phyloP scores from a whole-genome alignment of 2,797 vertebrate species.

The Kryptolebias ocellatus region DNA sequence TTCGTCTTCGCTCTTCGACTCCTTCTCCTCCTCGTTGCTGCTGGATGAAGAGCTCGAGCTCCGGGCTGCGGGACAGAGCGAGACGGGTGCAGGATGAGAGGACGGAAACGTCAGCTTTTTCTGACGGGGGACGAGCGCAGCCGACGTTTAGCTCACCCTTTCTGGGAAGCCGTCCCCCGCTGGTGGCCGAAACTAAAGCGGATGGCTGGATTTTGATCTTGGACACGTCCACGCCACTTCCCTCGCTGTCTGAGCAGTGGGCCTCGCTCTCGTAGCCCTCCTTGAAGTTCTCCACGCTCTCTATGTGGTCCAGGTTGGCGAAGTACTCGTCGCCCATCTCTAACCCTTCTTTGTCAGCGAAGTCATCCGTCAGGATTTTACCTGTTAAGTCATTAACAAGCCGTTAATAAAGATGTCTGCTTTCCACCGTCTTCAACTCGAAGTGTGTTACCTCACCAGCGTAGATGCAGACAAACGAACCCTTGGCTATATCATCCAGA shows the following conservation, averaged over 20 bases:
- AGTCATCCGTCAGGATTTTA: conserved; percentile 97
- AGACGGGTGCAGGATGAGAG: too few relatives aligned
- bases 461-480: conserved; percentile 98
- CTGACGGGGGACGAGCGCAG: background rate
- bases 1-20: conserved; percentile 89
- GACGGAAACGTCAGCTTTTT: too few relatives aligned
- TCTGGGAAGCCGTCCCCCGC: conserved; percentile 48
- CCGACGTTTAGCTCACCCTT: conserved; percentile 48
- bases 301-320: conserved; percentile 97
- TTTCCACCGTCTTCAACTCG: background rate
- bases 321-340: conserved; percentile 99
- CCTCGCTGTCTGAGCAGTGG: conserved; percentile 92
- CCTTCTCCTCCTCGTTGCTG: conserved; percentile 87
- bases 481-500: conserved; percentile 95
- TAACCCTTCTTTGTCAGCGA: conserved; percentile 95
- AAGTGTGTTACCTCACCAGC: conserved; percentile 83
- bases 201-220: conserved; percentile 76
- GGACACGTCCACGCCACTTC: conserved; percentile 92
- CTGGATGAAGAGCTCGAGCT: conserved; percentile 76
- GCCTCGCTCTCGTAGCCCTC: conserved; percentile 98
- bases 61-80: conserved; percentile 53
- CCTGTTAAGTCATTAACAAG: conserved; percentile 73
- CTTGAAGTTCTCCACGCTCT: conserved; percentile 99
- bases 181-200: conserved; percentile 64
- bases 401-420: background rate